Percentiles rank a stretch among this genome's conserved stretches.
These are phyloP conservation scores for Zeugodacus cucurbitae DNA, from an alignment of 1,140 invertebrate genomes.

Conservation along the genomic window DNA sequence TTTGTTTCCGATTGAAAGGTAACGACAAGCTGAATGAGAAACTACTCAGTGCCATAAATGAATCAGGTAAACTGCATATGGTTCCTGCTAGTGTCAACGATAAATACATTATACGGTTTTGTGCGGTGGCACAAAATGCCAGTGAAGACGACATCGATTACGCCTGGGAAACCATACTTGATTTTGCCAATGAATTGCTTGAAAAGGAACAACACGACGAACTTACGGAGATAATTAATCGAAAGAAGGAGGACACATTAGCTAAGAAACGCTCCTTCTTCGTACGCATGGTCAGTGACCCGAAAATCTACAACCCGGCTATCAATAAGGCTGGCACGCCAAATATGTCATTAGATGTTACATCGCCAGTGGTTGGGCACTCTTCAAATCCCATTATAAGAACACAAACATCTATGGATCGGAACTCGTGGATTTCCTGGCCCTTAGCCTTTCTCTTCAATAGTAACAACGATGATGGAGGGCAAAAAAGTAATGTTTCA, in stretches of 20 bases:
- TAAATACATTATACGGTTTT: conserved; percentile 93
- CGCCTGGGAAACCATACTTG: conserved; percentile 90
- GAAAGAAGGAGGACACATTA: conserved; percentile 77
- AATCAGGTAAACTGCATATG: conserved; percentile 97
- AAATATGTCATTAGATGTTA: conserved; percentile 65
- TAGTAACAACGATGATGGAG: conserved; percentile 75
- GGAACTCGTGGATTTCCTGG: conserved; percentile 88
- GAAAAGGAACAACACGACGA: conserved; percentile 80
- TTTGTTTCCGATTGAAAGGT: conserved; percentile 87
- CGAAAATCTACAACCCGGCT: conserved; percentile 94
- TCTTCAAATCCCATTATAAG: conserved; percentile 66
- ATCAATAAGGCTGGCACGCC: conserved; percentile 78
- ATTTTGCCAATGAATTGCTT: conserved; percentile 84
- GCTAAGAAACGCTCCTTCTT: conserved; percentile 94
- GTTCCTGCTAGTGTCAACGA: conserved; percentile 93
- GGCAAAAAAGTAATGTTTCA: conserved; percentile 76
- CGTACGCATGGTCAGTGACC: conserved; percentile 96
- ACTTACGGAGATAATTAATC: conserved; percentile 74
- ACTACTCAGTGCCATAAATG: conserved; percentile 93
- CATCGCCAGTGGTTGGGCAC: conserved; percentile 66
- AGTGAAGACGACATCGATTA: conserved; percentile 88
- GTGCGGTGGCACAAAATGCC: conserved; percentile 92
- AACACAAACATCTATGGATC: conserved; percentile 66
- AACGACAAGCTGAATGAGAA: conserved; percentile 93
- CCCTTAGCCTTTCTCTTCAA: conserved; percentile 85